Evolutionary conservation across 2,888 invertebrate species (phyloP).

Genomic region (Shargacucullia verbasci): DNA sequence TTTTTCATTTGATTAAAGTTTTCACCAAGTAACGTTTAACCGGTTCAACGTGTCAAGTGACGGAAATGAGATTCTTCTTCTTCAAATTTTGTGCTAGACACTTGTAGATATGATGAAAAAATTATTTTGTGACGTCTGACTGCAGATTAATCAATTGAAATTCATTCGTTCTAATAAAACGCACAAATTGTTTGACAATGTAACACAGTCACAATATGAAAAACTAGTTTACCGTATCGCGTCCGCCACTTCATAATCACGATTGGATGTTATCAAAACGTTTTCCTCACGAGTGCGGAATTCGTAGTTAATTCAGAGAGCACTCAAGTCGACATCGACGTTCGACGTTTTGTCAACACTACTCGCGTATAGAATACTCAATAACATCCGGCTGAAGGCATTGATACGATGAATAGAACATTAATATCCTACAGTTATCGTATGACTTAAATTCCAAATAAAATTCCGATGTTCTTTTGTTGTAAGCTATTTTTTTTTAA

Average conservation of each 20-base stretch:
- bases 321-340: constrained; percentile 38
- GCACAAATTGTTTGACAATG: neutral
- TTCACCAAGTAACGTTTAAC: no score
- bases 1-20: neutral
- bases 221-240: constrained; percentile 29
- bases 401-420: constrained; percentile 47
- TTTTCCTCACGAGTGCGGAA: constrained; percentile 51
- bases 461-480: constrained; percentile 29
- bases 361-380: constrained; percentile 66
- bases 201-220: constrained; percentile 11
- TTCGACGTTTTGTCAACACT: constrained; percentile 70
- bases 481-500: constrained; percentile 23
- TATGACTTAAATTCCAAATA: constrained; percentile 13
- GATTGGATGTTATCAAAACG: constrained; percentile 44
- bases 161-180: neutral
- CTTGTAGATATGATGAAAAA: no score
- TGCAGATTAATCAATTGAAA: no score
- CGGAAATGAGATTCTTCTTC: no score
- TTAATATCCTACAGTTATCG: constrained; percentile 48
- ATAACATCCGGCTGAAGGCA: constrained; percentile 64
- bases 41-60: no score
- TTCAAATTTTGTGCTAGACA: no score
- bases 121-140: no score
- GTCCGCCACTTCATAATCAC: constrained; percentile 17
- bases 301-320: constrained; percentile 46